Conservation (phyloP, 2,797 vertebrate genomes). For the Ceyx erithaca region DNA sequence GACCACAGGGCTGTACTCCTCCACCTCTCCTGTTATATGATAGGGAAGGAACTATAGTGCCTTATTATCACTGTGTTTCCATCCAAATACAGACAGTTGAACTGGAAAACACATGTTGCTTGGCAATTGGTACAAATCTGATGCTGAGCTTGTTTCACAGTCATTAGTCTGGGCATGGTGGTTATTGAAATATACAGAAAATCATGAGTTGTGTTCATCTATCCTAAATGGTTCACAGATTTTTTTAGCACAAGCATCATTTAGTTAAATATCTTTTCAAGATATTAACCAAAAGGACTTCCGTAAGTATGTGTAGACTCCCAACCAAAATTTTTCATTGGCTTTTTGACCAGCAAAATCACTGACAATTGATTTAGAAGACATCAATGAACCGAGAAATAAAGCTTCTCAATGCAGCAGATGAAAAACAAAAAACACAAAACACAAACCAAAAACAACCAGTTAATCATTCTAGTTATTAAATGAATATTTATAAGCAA, state of each 20-base stretch:
- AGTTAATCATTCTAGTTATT: neutral
- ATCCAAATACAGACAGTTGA: neutral
- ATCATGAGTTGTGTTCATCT: neutral
- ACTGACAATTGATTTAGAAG: neutral
- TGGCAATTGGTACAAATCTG: neutral
- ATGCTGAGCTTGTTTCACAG: neutral
- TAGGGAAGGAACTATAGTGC: neutral
- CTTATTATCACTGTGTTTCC: neutral
- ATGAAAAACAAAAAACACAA: neutral
- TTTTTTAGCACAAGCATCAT: neutral
- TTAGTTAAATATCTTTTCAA: neutral
- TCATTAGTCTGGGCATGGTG: neutral
- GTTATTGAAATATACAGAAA: neutral
- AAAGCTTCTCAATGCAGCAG: neutral
- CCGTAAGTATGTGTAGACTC: neutral
- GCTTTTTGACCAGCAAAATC: neutral
- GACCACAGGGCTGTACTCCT: neutral
- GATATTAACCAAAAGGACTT: neutral
- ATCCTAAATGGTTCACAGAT: neutral
- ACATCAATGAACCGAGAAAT: neutral
- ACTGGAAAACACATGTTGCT: neutral
- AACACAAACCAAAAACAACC: neutral
- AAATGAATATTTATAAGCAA: neutral
- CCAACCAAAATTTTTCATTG: neutral
- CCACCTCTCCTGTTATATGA: slow-evolving; percentile 3